These are phyloP conservation scores for Festucalex cinctus DNA, from an alignment of 2,113 vertebrate genomes.

Conservation along the genomic window DNA sequence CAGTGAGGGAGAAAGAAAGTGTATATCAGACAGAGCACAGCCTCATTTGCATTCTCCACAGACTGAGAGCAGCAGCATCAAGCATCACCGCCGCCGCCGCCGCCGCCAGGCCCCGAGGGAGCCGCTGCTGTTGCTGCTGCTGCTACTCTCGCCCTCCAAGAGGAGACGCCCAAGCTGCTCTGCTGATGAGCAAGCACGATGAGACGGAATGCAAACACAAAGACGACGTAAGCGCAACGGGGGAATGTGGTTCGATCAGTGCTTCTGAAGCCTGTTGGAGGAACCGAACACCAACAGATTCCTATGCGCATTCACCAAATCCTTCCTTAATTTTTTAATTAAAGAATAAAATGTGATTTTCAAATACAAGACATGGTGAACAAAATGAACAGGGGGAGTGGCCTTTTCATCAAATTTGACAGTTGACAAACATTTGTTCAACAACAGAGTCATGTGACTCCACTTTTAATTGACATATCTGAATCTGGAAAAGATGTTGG, in stretches of 20 bases:
- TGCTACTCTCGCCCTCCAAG: conserved; percentile 33
- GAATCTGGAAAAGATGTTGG: no score
- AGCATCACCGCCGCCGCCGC: conserved; percentile 26
- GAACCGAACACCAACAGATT: no score
- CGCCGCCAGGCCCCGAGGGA: conserved; percentile 33
- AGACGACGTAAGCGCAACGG: background rate
- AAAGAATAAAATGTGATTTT: no score
- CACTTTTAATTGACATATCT: no score
- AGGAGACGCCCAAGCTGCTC: conserved; percentile 31
- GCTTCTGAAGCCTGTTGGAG: no score
- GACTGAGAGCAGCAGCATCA: conserved; percentile 23
- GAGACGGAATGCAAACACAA: conserved; percentile 38
- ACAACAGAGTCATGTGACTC: no score
- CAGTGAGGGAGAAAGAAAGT: conserved; percentile 21
- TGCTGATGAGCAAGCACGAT: conserved; percentile 53
- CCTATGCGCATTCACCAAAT: no score
- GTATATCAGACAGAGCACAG: conserved; percentile 27
- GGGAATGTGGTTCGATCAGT: background rate
- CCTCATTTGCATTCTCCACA: conserved; percentile 65
- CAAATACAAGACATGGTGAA: no score
- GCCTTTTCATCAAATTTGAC: no score
- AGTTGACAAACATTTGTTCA: no score
- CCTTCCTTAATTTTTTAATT: no score
- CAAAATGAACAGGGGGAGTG: no score
- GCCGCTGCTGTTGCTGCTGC: conserved; percentile 6